Evolutionary conservation across 2,888 invertebrate species (phyloP).

Genomic region (Loripinus fragilis): DNA sequence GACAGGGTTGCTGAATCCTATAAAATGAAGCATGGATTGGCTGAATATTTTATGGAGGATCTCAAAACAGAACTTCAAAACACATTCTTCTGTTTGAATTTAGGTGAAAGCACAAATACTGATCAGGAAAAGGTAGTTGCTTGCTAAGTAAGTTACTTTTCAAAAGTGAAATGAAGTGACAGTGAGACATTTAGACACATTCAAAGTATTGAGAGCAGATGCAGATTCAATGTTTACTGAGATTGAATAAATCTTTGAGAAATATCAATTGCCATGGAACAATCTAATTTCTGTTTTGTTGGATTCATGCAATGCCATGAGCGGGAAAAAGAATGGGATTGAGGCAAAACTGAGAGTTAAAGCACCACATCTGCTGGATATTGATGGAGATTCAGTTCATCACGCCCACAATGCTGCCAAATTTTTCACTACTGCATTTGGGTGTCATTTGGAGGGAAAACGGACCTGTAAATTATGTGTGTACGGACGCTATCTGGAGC

Average conservation of each 20-base stretch:
- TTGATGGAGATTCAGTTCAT: conserved; percentile 67
- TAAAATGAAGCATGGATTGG: conserved; percentile 37
- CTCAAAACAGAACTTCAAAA: conserved; percentile 8
- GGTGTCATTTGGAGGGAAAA: conserved; percentile 47
- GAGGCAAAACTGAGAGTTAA: conserved; percentile 53
- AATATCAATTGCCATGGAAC: conserved; percentile 55
- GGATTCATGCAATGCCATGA: conserved; percentile 66
- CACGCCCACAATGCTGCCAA: conserved; percentile 67
- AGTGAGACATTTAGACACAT: conserved; percentile 49
- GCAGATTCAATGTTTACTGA: conserved; percentile 23
- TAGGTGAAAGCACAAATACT: conserved; percentile 49
- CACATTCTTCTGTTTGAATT: conserved; percentile 40
- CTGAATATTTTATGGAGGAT: conserved; percentile 17
- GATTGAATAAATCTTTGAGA: conserved; percentile 44
- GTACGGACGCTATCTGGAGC: too few relatives aligned
- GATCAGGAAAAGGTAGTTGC: conserved; percentile 45
- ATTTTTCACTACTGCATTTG: conserved; percentile 58
- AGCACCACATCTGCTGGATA: conserved; percentile 63
- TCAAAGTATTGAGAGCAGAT: conserved; percentile 42
- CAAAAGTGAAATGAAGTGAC: conserved; percentile 23
- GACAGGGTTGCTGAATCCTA: conserved; percentile 39
- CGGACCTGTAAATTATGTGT: too few relatives aligned
- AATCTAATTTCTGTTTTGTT: conserved; percentile 61
- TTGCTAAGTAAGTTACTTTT: conserved; percentile 46
- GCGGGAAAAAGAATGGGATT: conserved; percentile 57